Evolutionary conservation across 1,140 invertebrate species (phyloP).

Genomic region (Musca domestica): DNA sequence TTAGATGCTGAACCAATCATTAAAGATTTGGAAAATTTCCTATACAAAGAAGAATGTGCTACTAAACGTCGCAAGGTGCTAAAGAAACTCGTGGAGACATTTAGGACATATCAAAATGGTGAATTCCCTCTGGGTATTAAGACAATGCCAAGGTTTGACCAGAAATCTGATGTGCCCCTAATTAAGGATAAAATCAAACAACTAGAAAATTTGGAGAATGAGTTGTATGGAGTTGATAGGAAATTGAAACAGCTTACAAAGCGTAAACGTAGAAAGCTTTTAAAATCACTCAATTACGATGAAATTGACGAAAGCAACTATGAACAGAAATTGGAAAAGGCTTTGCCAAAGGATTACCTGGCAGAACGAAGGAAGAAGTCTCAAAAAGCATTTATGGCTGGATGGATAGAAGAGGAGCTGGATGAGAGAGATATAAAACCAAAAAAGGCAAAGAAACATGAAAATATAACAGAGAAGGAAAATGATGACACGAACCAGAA

Average conservation of each 20-base stretch:
- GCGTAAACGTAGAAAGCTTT: slow-evolving; percentile 44
- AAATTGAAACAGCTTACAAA: slow-evolving; percentile 50
- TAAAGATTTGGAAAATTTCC: slow-evolving; percentile 38
- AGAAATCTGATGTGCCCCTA: slow-evolving; percentile 34
- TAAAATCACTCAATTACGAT: slow-evolving; percentile 44
- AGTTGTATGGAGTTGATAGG: slow-evolving; percentile 36
- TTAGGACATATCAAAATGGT: slow-evolving; percentile 57
- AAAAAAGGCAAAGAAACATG: slow-evolving; percentile 19
- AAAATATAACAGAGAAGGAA: background rate
- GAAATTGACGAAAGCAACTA: slow-evolving; percentile 47
- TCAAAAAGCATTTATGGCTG: slow-evolving; percentile 36
- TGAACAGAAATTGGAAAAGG: slow-evolving; percentile 40
- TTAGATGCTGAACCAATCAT: slow-evolving; percentile 54
- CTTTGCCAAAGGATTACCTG: slow-evolving; percentile 36
- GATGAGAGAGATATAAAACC: background rate
- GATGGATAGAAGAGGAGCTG: slow-evolving; percentile 43
- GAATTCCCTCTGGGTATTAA: slow-evolving; percentile 65
- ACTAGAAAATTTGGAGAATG: slow-evolving; percentile 44
- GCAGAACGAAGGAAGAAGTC: slow-evolving; percentile 37
- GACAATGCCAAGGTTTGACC: slow-evolving; percentile 48
- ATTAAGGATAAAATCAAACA: slow-evolving; percentile 44
- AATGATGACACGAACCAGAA: background rate
- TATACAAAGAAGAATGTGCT: slow-evolving; percentile 40
- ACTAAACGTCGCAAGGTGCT: slow-evolving; percentile 43
- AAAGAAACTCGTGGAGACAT: slow-evolving; percentile 39